Conservation (phyloP, 2,797 vertebrate genomes). For the Vespertilio murinus region DNA sequence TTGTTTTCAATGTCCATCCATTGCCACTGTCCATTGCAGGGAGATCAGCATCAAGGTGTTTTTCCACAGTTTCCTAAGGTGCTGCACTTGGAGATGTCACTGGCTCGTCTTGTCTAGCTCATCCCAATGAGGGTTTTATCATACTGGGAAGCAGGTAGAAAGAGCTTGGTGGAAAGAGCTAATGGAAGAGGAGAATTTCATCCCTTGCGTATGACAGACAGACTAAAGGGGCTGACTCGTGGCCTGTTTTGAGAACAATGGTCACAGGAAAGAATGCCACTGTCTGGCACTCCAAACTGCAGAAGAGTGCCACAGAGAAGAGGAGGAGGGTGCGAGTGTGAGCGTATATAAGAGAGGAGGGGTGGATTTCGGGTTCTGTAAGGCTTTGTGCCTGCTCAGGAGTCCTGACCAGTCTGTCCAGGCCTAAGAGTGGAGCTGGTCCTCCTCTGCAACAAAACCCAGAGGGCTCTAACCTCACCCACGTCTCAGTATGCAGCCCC, state of each 20-base stretch:
- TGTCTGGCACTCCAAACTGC: background rate
- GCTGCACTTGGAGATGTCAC: fast-evolving
- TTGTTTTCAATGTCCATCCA: background rate
- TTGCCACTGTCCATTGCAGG: background rate
- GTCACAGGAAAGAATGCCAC: background rate
- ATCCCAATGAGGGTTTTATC: background rate
- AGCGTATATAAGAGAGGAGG: background rate
- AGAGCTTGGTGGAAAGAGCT: background rate
- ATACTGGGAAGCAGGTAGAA: background rate
- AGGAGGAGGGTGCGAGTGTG: background rate
- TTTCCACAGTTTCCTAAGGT: background rate
- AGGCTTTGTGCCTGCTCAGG: background rate
- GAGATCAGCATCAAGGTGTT: background rate
- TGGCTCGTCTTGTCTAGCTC: background rate
- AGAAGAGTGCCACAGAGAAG: background rate
- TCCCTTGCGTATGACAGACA: background rate
- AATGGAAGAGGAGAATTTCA: background rate
- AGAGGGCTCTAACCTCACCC: background rate
- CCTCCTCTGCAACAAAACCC: background rate
- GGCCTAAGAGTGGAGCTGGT: background rate
- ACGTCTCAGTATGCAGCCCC: background rate
- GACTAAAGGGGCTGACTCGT: background rate
- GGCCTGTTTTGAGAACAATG: background rate
- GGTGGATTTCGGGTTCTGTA: background rate
- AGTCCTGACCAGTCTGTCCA: background rate